A percentile compares a stretch with the other conserved stretches of the same genome.
Evolutionary conservation across 2,888 invertebrate genomes (phyloP).

Genomic region (Strigamia transsilvanica): DNA sequence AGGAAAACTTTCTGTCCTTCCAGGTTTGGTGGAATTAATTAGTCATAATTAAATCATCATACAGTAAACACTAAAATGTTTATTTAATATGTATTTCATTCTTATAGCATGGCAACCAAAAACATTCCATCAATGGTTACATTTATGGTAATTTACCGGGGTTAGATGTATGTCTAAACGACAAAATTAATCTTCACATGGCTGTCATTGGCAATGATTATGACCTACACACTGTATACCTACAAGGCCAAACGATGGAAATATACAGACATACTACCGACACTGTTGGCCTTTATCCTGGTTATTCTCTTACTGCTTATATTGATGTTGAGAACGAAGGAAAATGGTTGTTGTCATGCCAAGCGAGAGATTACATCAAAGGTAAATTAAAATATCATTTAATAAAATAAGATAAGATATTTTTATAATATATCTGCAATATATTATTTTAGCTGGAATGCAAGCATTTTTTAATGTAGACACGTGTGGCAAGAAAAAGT

Average conservation of each 20-base stretch:
- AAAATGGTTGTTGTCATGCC: not conserved
- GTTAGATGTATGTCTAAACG: constrained; percentile 55
- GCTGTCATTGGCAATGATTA: constrained; percentile 57
- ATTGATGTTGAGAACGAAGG: constrained; percentile 12
- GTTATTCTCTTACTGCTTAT: not conserved
- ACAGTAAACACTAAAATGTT: too few relatives aligned
- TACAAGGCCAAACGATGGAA: constrained; percentile 57
- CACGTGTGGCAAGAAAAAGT: not conserved
- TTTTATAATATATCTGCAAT: not conserved
- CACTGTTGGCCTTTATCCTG: constrained; percentile 35
- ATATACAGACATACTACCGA: constrained; percentile 27
- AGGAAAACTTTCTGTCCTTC: not conserved
- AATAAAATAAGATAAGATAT: too few relatives aligned
- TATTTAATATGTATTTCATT: not conserved
- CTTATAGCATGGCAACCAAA: constrained; percentile 56
- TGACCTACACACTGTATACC: constrained; percentile 57
- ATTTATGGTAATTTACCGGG: constrained; percentile 57
- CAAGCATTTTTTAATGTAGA: constrained; percentile 31
- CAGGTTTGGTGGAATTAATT: not conserved
- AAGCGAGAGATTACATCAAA: not conserved
- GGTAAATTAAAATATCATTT: not conserved
- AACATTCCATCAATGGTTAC: constrained; percentile 57
- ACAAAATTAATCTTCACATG: constrained; percentile 57
- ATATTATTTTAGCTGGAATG: constrained; percentile 38
- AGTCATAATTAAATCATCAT: too few relatives aligned